Evolutionary conservation across 2,888 invertebrate species (phyloP).

Genomic region (Selenia dentaria): DNA sequence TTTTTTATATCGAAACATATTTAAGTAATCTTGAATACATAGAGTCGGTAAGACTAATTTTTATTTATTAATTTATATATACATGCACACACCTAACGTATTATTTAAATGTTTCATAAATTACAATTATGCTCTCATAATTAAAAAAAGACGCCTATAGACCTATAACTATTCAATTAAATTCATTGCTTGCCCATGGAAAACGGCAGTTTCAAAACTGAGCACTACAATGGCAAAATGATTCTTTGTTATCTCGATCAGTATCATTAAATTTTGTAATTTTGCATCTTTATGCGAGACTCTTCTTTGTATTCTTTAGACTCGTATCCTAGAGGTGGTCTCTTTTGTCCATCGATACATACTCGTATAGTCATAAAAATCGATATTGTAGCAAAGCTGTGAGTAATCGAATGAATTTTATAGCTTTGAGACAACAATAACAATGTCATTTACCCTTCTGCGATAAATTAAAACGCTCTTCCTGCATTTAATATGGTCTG

Average conservation of each 20-base stretch:
- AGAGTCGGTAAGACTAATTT: no score
- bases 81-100: no score
- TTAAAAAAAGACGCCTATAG: no score
- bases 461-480: conserved; percentile 49
- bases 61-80: no score
- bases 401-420: conserved; percentile 71
- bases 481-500: conserved; percentile 48
- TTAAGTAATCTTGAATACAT: no score
- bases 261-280: conserved; percentile 72
- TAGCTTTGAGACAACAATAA: conserved; percentile 48
- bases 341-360: conserved; percentile 23
- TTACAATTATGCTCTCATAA: no score
- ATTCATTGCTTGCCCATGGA: no score
- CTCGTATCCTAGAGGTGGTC: conserved; percentile 29
- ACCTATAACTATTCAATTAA: no score
- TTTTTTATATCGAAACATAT: no score
- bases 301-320: conserved; percentile 54
- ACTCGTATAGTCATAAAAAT: conserved; percentile 58
- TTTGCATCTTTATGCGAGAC: conserved; percentile 55
- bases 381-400: conserved; percentile 62
- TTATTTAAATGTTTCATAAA: no score
- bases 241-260: conserved; percentile 53
- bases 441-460: conserved; percentile 55
- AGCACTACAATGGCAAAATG: neutral
- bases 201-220: no score